Evolutionary conservation across 2,797 vertebrate species (phyloP), one percentile per base, ranked within the genome.

Genomic region (Anabacerthia variegaticeps): DNA sequence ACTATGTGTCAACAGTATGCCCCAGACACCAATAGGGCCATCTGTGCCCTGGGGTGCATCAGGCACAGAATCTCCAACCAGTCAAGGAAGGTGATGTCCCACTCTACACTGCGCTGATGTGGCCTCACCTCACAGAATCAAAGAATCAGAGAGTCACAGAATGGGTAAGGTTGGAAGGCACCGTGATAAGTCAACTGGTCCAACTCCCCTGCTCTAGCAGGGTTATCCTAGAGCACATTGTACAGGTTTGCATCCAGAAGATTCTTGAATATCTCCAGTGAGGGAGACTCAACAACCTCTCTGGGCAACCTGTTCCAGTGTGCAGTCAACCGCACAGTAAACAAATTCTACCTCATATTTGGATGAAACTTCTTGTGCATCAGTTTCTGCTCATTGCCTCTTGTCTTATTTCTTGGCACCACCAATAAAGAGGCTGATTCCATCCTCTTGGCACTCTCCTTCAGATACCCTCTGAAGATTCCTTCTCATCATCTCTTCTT

Each of bases 101-200:
- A 5, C 26, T 44, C 27, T n/a, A 2, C 13, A 21, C 16, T 14
- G 2, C 0, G 0, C 30, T 67, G 41, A 4, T 41, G 22, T 49
- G 32, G 13, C 32, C 32, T n/a, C 7, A 4, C 23, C 27, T n/a
- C 34, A 36, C 30, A 48, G 37, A 44, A 21, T 28, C 67, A 30
- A 3, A 2, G 41, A 8, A 36, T 13, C 34, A 41, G 24, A 54
- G 36, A 44, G 17, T 24, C 67, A 39, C 4, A 2, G 41, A 10
- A 43, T 14, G 22, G 32, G 23, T 55, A 14, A 6, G 6, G 16
- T 14, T 43, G 23, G 17, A 69, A 69, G 8, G 15, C 15, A 49
- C 13, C 16, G 43, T 23, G 14, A 5, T 24, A 36, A 7, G 19
- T 26, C 48, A 28, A 4, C 27, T 21, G 19, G 10, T 58, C 20